Base-by-base conservation (phyloP, 2,888 invertebrate genomes). In the Gastrophysa polygoni region DNA sequence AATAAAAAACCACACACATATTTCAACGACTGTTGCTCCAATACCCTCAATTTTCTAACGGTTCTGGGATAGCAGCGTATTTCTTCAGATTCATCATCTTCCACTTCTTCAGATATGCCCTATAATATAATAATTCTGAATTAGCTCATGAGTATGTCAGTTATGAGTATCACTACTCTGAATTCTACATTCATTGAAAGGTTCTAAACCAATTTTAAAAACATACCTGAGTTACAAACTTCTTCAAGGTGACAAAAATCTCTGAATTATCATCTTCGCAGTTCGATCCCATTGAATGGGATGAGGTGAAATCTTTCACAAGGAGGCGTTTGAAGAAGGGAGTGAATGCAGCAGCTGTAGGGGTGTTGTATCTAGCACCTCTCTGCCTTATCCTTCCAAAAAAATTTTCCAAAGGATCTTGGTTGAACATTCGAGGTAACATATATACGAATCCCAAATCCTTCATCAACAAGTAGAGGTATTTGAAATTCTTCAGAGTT, bases 401-500 rank as follows among this genome's bases (percentile, higher is more conserved):
- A 49, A 60, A 65, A 24, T 51, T 66, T 20, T 65, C 62, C 0
- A 62, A 11, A 14, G 61, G 61, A 44, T 64, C 59, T 20, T 64
- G 61, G 24, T 64, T 65, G 7, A 64, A 64, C 3, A 43, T 61
- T 34, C 64, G 54, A 3, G 56, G 57, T 34, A 59, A 16, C 10
- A 65, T 14, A 32, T 38, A 49, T 6, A 32, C 16, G 43, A 63
- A 63, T 18, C 38, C 38, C 8, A 32, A 32, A 32, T 32, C 11
- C 6, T 10, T 11, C 32, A 32, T n/a, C n/a, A n/a, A n/a, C n/a
- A n/a, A n/a, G n/a, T n/a, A n/a, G n/a, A n/a, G n/a, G n/a, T n/a
- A n/a, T 43, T 60, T 46, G 14, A 71, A 51, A 28, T 60, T 60
- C 56, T 63, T 44, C 11, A 70, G 49, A 11, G 61, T 70, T 7